A percentile compares a stretch with the other conserved stretches of the same genome.
Evolutionary conservation across 2,797 vertebrate genomes (phyloP).

Genomic region (Pseudochaenichthys georgianus): DNA sequence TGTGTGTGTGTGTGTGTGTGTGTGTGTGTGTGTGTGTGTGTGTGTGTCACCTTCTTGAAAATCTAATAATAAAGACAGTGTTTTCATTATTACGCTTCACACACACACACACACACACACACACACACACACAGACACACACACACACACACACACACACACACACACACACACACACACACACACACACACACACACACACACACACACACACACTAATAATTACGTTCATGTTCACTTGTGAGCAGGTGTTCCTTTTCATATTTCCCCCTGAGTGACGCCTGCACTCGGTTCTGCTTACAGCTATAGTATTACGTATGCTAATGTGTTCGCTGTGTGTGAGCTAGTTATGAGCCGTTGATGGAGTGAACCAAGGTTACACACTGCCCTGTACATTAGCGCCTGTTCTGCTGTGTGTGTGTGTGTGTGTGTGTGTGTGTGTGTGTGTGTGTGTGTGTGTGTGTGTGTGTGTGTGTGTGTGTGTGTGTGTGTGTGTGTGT

Average conservation of each 20-base stretch:
- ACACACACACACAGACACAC: too few species aligned
- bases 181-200: conserved; percentile 14
- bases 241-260: conserved; percentile 33
- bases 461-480: too few species aligned
- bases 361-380: conserved; percentile 4
- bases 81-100: conserved; percentile 4
- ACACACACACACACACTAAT: conserved; percentile 11
- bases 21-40: too few species aligned
- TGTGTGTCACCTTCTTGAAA: too few species aligned
- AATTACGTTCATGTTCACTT: conserved; percentile 35
- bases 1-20: too few species aligned
- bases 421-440: too few species aligned
- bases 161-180: neutral
- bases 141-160: too few species aligned
- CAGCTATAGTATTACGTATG: conserved; percentile 38
- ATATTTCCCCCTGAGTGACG: conserved; percentile 16
- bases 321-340: conserved; percentile 12
- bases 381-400: conserved; percentile 14
- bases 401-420: conserved; percentile 2
- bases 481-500: too few species aligned
- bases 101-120: conserved; percentile 7
- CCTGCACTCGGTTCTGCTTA: conserved; percentile 7
- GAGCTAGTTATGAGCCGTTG: conserved; percentile 15
- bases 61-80: conserved; percentile 8
- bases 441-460: too few species aligned